Evolutionary conservation across 2,797 vertebrate genomes (phyloP).

Genomic region (Cottoperca gobio): DNA sequence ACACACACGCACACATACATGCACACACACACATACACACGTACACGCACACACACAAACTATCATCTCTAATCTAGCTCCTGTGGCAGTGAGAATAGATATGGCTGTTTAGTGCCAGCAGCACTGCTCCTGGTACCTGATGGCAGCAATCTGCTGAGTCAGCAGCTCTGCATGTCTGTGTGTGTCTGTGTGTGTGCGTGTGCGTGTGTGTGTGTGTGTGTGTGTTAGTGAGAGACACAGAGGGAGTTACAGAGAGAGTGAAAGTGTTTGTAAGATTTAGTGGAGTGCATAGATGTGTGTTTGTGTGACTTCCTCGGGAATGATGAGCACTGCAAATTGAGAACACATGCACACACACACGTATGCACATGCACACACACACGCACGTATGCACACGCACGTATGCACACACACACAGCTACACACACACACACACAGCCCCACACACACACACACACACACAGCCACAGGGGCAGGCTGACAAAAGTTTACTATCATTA

Average conservation of each 20-base stretch:
- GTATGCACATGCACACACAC: not conserved
- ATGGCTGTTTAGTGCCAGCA: slow-evolving; percentile 76
- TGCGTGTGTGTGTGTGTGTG: slow-evolving; percentile 14
- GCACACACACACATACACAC: slow-evolving; percentile 40
- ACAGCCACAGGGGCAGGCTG: slow-evolving; percentile 29
- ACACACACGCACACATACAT: slow-evolving; percentile 38
- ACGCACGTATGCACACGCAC: slow-evolving; percentile 14
- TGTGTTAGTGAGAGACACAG: slow-evolving; percentile 30
- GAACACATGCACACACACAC: not conserved
- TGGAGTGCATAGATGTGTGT: slow-evolving; percentile 49
- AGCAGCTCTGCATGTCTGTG: slow-evolving; percentile 52
- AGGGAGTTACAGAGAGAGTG: slow-evolving; percentile 27
- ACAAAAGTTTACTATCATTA: slow-evolving; percentile 60
- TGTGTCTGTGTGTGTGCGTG: slow-evolving; percentile 15
- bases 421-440: slow-evolving; percentile 6
- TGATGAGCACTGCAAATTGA: slow-evolving; percentile 62
- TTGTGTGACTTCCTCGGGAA: slow-evolving; percentile 44
- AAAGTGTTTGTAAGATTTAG: slow-evolving; percentile 59
- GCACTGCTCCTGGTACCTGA: slow-evolving; percentile 72
- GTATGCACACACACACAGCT: slow-evolving; percentile 16
- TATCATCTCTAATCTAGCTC: slow-evolving; percentile 68
- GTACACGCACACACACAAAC: slow-evolving; percentile 30
- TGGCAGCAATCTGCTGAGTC: slow-evolving; percentile 78
- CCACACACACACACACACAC: not conserved
- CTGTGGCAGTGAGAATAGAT: slow-evolving; percentile 79